Evolutionary conservation across 2,113 vertebrate species (phyloP), one percentile per base, ranked within the genome.

Genomic region (Clinocottus analis): DNA sequence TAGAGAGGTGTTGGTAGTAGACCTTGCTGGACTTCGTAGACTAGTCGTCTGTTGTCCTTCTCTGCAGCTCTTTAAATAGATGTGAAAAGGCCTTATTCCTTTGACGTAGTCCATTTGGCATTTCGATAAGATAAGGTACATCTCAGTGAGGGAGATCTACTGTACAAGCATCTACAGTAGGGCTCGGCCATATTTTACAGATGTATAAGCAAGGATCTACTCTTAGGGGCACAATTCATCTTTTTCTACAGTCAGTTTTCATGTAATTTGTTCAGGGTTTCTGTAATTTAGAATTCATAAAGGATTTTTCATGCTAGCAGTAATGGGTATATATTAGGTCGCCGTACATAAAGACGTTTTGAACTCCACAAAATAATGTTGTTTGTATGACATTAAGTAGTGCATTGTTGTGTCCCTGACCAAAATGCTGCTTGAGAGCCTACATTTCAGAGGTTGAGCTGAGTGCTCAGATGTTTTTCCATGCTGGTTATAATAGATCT

Each of bases 91-190:
- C 58, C 72, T 37, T 61, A 74, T 80, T 76, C 43, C 51, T 61
- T 74, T 86, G 70, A 70, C 27, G 14, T 72, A 41, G 31, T 67
- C 25, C 8, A 77, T 29, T 53, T 72, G 89, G 64, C 59, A 66
- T 85, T 87, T 75, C 31, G 86, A 93, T 90, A 82, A 85, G 86
- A 93, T 90, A 81, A 85, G 85, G 78, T 87, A 53, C 33, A 35
- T 19, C 68, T 31, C 21, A 58, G 65, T 55, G 74, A 75, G n/a
- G 39, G 27, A 61, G 21, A 77, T 81, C 12, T 81, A 37, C 69
- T 79, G 64, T 82, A 63, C 45, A 78, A 75, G 45, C 37, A 19
- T 58, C 70, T 72, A 45, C 13, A 70, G 12, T 43, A 19, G 23
- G 12, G 17, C 29, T 33, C 31, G 14, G 68, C 3, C 7, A 53